Evolutionary conservation across 2,888 invertebrate genomes (phyloP).

Genomic region (Drosophila planitibia): DNA sequence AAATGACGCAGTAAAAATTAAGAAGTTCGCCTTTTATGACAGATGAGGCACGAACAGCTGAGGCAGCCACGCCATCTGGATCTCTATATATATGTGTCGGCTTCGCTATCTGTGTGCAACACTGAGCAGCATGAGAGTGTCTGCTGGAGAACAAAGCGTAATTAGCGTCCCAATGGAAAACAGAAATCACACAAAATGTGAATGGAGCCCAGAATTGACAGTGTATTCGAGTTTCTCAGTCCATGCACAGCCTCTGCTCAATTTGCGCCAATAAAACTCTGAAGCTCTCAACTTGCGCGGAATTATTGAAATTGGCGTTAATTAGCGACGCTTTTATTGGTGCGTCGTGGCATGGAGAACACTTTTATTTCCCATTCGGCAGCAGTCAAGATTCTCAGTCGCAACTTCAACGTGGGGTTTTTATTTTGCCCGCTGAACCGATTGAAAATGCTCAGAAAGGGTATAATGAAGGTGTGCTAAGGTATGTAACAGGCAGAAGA

Average conservation of each 20-base stretch:
- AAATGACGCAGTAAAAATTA: constrained; percentile 83
- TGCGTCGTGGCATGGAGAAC: constrained; percentile 35
- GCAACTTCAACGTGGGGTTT: constrained; percentile 28
- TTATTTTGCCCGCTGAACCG: constrained; percentile 4
- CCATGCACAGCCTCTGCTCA: constrained; percentile 36
- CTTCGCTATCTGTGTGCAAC: constrained; percentile 2
- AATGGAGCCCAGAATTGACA: constrained; percentile 45
- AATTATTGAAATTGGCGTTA: constrained; percentile 76
- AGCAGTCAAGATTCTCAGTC: constrained; percentile 2
- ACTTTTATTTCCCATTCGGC: constrained; percentile 18
- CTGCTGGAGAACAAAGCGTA: constrained; percentile 66
- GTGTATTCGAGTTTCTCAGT: constrained; percentile 17
- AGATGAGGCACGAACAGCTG: constrained; percentile 83
- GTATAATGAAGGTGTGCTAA: not conserved
- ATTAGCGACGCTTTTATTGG: constrained; percentile 78
- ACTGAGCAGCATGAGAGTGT: constrained; percentile 23
- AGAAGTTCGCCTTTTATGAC: constrained; percentile 83
- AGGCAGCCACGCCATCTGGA: constrained; percentile 40
- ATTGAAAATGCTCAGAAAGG: not conserved
- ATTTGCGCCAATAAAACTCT: constrained; percentile 76
- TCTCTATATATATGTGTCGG: constrained; percentile 26
- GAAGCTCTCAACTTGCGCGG: constrained; percentile 45
- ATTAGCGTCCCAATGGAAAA: constrained; percentile 73
- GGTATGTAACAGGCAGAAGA: not conserved
- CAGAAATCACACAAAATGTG: constrained; percentile 48